A percentile compares a stretch with the other conserved stretches of the same genome.
These are phyloP conservation scores for Venturia canescens DNA, from an alignment of 1,140 invertebrate genomes.

Conservation along the genomic window DNA sequence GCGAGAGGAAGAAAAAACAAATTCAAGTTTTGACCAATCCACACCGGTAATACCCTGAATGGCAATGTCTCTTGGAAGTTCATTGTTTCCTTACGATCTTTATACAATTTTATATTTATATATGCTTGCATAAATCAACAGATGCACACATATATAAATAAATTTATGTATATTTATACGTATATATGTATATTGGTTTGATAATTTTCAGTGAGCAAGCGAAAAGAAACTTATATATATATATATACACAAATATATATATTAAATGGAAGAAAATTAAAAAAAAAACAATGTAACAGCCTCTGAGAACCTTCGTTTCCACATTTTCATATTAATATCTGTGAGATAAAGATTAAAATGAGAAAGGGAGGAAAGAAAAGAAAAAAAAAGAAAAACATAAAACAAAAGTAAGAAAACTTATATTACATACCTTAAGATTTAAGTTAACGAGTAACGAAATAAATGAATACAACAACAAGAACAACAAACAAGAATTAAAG, in stretches of 20 bases:
- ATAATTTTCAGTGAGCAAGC: no score
- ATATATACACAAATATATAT: not conserved
- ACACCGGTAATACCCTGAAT: conserved; percentile 78
- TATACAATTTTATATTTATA: conserved; percentile 26
- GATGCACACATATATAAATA: not conserved
- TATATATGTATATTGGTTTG: no score
- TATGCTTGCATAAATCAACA: not conserved
- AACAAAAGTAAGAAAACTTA: no score
- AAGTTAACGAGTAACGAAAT: no score
- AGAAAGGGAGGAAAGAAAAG: no score
- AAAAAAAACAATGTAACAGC: conserved; percentile 49
- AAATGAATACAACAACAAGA: conserved; percentile 67
- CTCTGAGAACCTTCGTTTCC: conserved; percentile 69
- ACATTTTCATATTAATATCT: conserved; percentile 74
- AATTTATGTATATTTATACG: no score
- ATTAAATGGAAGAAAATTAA: conserved; percentile 42
- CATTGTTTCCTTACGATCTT: conserved; percentile 59
- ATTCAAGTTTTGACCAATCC: conserved; percentile 76
- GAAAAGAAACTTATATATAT: not conserved
- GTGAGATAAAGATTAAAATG: conserved; percentile 66
- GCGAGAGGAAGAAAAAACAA: conserved; percentile 64
- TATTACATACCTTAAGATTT: no score
- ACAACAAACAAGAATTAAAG: conserved; percentile 69
- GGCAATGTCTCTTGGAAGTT: conserved; percentile 73
- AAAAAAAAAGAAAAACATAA: conserved; percentile 49